These are phyloP conservation scores for Drosophila aldrichi DNA, from an alignment of 2,888 invertebrate species.

Conservation along the genomic window DNA sequence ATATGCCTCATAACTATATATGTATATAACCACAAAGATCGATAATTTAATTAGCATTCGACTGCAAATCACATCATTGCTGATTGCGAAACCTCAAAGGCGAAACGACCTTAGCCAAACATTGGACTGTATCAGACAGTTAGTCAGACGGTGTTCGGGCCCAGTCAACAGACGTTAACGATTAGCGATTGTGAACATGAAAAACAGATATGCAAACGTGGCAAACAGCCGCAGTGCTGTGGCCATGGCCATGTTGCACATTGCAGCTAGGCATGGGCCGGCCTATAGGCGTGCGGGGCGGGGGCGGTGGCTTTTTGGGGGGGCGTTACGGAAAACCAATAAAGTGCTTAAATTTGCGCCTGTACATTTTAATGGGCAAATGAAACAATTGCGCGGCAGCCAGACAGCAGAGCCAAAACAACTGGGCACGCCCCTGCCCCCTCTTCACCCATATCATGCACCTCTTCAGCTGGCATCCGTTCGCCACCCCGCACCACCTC, in stretches of 20 bases:
- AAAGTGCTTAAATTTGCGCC: slow-evolving; percentile 74
- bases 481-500: not conserved
- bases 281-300: not conserved
- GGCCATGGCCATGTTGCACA: slow-evolving; percentile 30
- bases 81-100: slow-evolving; percentile 5
- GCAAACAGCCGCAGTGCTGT: slow-evolving; percentile 69
- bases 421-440: slow-evolving; percentile 3
- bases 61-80: not conserved
- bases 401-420: slow-evolving; percentile 20
- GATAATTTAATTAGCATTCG: not conserved
- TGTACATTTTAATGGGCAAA: slow-evolving; percentile 76
- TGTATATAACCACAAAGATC: not conserved
- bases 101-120: slow-evolving; percentile 12
- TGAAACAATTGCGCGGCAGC: slow-evolving; percentile 68
- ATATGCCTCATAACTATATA: too few relatives aligned
- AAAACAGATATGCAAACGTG: slow-evolving; percentile 77
- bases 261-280: not conserved
- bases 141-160: not conserved
- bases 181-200: slow-evolving; percentile 75
- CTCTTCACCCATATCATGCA: too few relatives aligned
- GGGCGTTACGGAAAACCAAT: slow-evolving; percentile 65
- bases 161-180: slow-evolving; percentile 53
- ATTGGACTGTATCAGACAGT: not conserved
- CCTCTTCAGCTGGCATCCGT: not conserved
- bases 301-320: not conserved